A percentile compares a stretch with the other conserved stretches of the same genome.
Evolutionary conservation across 2,113 vertebrate genomes (phyloP).

Genomic region (Bubo scandiacus): DNA sequence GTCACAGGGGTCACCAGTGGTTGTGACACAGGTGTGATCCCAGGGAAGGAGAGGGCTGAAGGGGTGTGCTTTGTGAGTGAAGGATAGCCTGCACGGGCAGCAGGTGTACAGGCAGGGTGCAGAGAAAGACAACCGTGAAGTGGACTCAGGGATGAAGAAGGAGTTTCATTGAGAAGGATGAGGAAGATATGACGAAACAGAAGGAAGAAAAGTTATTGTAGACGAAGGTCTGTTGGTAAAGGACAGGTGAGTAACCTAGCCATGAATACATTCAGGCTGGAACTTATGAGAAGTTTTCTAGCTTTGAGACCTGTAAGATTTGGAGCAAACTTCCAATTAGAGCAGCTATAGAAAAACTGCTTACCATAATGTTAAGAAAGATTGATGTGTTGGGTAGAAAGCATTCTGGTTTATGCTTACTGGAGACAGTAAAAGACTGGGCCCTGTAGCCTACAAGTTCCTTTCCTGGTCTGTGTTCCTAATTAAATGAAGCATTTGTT

Average conservation of each 20-base stretch:
- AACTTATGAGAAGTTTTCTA: not conserved
- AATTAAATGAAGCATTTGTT: not conserved
- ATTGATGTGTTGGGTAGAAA: not conserved
- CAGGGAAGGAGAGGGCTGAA: not conserved
- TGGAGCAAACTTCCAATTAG: not conserved
- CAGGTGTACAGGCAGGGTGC: rapidly evolving
- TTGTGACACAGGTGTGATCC: not conserved
- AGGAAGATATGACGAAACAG: not conserved
- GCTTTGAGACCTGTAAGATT: not conserved
- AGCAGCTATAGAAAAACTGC: not conserved
- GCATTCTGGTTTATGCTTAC: not conserved
- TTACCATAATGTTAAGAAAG: not conserved
- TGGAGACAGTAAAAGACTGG: not conserved
- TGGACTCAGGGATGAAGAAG: not conserved
- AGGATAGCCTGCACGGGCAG: not conserved
- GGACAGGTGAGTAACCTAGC: not conserved
- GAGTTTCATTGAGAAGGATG: not conserved
- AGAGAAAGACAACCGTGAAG: not conserved
- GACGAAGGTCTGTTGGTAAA: not conserved
- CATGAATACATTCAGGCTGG: not conserved
- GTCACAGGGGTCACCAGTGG: not conserved
- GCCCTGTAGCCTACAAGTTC: not conserved
- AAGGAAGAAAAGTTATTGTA: not conserved
- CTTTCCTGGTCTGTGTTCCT: not conserved
- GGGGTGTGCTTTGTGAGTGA: not conserved